These are phyloP conservation scores for Schrankia costaestrigalis DNA, from an alignment of 2,888 invertebrate genomes.

Conservation along the genomic window DNA sequence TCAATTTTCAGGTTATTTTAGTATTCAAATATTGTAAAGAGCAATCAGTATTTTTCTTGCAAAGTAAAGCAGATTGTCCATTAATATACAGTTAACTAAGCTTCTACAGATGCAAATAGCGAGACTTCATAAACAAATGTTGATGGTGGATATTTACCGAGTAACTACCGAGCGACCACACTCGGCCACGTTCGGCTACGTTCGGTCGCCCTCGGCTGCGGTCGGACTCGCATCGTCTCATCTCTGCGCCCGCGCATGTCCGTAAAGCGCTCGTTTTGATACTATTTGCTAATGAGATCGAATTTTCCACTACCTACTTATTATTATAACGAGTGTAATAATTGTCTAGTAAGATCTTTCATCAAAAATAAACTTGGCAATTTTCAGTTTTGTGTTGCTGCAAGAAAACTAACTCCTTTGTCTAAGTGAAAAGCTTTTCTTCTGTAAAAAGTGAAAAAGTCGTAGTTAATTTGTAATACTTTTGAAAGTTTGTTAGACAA, in stretches of 20 bases:
- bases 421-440: too few species aligned
- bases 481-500: too few species aligned
- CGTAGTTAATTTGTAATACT: too few species aligned
- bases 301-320: too few species aligned
- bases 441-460: too few species aligned
- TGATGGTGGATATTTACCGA: conserved; percentile 16
- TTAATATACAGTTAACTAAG: conserved; percentile 18
- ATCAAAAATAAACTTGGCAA: too few species aligned
- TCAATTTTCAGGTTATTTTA: too few species aligned
- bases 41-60: neutral
- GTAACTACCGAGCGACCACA: conserved; percentile 10
- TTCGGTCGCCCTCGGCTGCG: conserved; percentile 29
- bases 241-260: conserved; percentile 25
- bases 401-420: too few species aligned
- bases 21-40: neutral
- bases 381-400: too few species aligned
- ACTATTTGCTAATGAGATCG: conserved; percentile 22
- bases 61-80: conserved; percentile 4
- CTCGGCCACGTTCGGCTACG: conserved; percentile 21
- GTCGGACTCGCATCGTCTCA: conserved; percentile 26
- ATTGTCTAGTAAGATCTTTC: too few species aligned
- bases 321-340: too few species aligned
- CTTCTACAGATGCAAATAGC: conserved; percentile 16
- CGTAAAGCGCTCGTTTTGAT: conserved; percentile 16
- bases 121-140: conserved; percentile 17